phyloP scores from a whole-genome alignment of 1,140 invertebrate genomes.

The Drosophila triauraria region DNA sequence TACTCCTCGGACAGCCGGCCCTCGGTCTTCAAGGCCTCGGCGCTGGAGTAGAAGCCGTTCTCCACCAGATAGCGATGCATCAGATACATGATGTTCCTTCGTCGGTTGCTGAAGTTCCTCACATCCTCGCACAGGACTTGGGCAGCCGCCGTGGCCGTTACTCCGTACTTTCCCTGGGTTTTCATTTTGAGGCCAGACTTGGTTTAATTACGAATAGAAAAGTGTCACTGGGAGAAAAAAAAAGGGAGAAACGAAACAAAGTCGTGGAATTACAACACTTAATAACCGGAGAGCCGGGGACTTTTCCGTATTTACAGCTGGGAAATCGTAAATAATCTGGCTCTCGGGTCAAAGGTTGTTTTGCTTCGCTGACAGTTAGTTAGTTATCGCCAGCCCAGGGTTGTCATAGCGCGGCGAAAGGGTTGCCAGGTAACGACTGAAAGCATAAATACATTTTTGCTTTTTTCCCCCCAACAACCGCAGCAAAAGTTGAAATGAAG shows the following conservation, averaged over 20 bases:
- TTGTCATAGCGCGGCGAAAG: slow-evolving; percentile 10
- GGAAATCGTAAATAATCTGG: slow-evolving; percentile 9
- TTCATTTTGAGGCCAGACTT: slow-evolving; percentile 42
- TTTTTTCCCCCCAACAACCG: slow-evolving; percentile 1
- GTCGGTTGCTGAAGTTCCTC: slow-evolving; percentile 85
- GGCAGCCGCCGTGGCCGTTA: slow-evolving; percentile 54
- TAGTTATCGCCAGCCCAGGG: neutral
- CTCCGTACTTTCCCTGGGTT: slow-evolving; percentile 67
- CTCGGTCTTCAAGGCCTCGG: slow-evolving; percentile 88
- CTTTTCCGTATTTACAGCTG: slow-evolving; percentile 3
- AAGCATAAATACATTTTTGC: neutral
- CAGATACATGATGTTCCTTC: slow-evolving; percentile 91
- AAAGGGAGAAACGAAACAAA: neutral
- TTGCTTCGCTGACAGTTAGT: neutral
- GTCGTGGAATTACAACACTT: too few species aligned
- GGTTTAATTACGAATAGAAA: neutral
- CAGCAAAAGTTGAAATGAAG: slow-evolving; percentile 7
- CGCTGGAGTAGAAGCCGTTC: slow-evolving; percentile 89
- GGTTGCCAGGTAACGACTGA: slow-evolving; percentile 20
- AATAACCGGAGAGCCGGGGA: neutral
- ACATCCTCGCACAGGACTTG: slow-evolving; percentile 70
- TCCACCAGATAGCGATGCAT: slow-evolving; percentile 91
- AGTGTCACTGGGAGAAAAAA: neutral
- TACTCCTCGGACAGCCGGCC: slow-evolving; percentile 89
- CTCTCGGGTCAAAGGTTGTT: neutral